Evolutionary conservation across 1,140 invertebrate species (phyloP).

Genomic region (Thereuonema tuberculata): DNA sequence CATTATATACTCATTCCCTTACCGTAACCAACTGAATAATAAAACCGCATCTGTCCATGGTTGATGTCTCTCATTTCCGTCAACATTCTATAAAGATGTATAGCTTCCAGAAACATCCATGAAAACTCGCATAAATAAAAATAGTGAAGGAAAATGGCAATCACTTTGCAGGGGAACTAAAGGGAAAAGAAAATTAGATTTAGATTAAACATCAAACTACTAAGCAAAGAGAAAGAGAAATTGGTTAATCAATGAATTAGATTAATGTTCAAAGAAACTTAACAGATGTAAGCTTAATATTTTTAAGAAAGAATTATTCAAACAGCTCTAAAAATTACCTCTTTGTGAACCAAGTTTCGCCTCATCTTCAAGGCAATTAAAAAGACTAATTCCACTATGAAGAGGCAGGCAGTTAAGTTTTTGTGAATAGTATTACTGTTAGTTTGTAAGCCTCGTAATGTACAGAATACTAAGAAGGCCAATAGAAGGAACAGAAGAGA

Average conservation of each 20-base stretch:
- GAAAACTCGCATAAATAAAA: conserved; percentile 75
- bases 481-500: conserved; percentile 53
- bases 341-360: conserved; percentile 45
- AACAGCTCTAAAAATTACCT: conserved; percentile 28
- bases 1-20: too few relatives aligned
- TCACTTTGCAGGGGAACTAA: conserved; percentile 70
- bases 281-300: too few relatives aligned
- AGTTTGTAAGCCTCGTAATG: conserved; percentile 61
- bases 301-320: too few relatives aligned
- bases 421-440: conserved; percentile 91
- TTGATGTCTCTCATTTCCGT: conserved; percentile 93
- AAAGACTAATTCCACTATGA: conserved; percentile 70
- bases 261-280: background rate
- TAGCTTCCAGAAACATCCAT: conserved; percentile 81
- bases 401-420: conserved; percentile 76
- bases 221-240: too few relatives aligned
- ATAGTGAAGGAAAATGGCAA: conserved; percentile 85
- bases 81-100: conserved; percentile 86
- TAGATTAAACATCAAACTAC: conserved; percentile 5
- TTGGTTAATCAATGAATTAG: background rate
- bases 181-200: conserved; percentile 15
- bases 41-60: conserved; percentile 85
- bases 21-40: conserved; percentile 90
- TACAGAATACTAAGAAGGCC: conserved; percentile 52
- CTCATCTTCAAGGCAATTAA: conserved; percentile 69